These are phyloP conservation scores for Notolabrus celidotus DNA, from an alignment of 2,797 vertebrate species.

Conservation along the genomic window DNA sequence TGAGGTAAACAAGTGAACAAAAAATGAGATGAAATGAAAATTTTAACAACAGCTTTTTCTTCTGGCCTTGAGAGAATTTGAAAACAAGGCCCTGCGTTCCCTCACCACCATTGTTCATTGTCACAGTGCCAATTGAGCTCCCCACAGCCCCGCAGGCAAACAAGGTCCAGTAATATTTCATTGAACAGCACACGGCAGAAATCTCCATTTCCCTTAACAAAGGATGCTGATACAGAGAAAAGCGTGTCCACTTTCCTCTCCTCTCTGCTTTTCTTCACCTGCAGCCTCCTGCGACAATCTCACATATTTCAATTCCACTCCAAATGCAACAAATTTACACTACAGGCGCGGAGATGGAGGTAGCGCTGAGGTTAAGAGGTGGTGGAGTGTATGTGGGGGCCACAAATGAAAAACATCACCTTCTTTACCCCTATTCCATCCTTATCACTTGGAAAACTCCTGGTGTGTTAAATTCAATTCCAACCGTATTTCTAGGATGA, in stretches of 20 bases:
- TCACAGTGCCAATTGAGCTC: slow-evolving; percentile 49
- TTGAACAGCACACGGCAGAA: slow-evolving; percentile 28
- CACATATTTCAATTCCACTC: slow-evolving; percentile 42
- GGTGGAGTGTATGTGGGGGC: slow-evolving; percentile 24
- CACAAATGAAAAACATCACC: slow-evolving; percentile 46
- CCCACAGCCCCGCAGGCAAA: slow-evolving; percentile 32
- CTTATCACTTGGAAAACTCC: slow-evolving; percentile 71
- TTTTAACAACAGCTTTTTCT: slow-evolving; percentile 19
- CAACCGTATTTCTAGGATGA: slow-evolving; percentile 47
- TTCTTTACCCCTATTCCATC: slow-evolving; percentile 44
- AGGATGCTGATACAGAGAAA: slow-evolving; percentile 25
- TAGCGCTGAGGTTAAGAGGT: slow-evolving; percentile 40
- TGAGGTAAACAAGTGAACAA: background rate
- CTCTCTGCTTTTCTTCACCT: slow-evolving; percentile 40
- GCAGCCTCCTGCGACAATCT: slow-evolving; percentile 16
- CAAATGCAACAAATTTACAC: slow-evolving; percentile 34
- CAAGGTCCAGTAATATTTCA: slow-evolving; percentile 43
- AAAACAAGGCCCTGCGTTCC: slow-evolving; percentile 10
- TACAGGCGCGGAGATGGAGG: slow-evolving; percentile 18
- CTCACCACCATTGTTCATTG: slow-evolving; percentile 39
- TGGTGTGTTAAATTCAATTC: slow-evolving; percentile 82
- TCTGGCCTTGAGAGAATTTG: slow-evolving; percentile 9
- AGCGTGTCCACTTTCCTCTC: slow-evolving; percentile 21
- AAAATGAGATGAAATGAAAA: background rate
- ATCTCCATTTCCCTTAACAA: slow-evolving; percentile 42